These are phyloP conservation scores for Hemistola chrysoprasaria DNA, from an alignment of 2,888 invertebrate genomes.

Conservation along the genomic window DNA sequence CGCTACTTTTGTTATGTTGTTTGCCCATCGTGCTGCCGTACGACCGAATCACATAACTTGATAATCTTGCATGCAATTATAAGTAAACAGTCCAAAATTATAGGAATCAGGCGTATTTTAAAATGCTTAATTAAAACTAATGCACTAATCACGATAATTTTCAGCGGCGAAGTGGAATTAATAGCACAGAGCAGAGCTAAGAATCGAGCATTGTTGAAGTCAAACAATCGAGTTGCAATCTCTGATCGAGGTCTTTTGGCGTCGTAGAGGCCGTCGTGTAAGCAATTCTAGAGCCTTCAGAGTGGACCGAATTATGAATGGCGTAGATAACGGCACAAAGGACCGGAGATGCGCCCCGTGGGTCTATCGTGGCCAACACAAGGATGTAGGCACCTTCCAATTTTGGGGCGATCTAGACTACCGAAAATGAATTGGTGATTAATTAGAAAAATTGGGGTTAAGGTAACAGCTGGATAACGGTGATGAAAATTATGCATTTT, in stretches of 20 bases:
- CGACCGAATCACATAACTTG: no score
- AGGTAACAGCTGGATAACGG: no score
- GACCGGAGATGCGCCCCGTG: constrained; percentile 69
- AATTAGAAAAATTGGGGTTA: no score
- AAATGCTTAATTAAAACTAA: no score
- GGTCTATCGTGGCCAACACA: constrained; percentile 42
- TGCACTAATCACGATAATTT: no score
- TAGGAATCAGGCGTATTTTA: no score
- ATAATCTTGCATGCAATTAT: no score
- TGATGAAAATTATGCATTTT: no score
- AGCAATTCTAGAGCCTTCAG: constrained; percentile 32
- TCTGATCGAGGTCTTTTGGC: constrained; percentile 32
- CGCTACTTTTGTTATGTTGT: no score
- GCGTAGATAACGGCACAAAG: constrained; percentile 75
- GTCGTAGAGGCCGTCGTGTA: constrained; percentile 35
- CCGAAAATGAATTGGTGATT: background rate
- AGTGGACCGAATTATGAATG: constrained; percentile 76
- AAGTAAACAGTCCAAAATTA: no score
- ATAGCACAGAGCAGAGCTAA: constrained; percentile 18
- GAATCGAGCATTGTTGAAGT: constrained; percentile 32
- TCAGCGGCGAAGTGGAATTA: constrained; percentile 10
- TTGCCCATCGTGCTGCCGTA: no score
- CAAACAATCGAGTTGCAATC: constrained; percentile 39
- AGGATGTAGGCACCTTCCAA: constrained; percentile 54
- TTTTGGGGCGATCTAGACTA: constrained; percentile 10